Evolutionary conservation across 2,888 invertebrate species (phyloP), one percentile per base, ranked within the genome.

Genomic region (Tanypteryx hageni): DNA sequence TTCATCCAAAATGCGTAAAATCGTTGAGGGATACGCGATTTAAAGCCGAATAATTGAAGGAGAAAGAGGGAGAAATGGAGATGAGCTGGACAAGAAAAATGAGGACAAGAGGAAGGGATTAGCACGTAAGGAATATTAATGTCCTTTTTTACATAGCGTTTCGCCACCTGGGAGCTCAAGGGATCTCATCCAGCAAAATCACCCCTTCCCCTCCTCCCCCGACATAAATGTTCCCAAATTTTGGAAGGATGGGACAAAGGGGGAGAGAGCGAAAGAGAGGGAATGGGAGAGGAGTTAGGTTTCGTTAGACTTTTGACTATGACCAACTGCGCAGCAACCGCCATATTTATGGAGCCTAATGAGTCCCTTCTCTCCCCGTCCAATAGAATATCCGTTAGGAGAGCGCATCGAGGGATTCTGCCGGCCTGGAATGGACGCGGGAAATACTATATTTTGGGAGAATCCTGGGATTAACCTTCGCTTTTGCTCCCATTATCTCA

Each of bases 111-210:
- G 76, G 76, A 76, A 76, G 11, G 76, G 76, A 76, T 76, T 76
- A 76, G 22, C 76, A 76, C 22, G 76, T 76, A 76, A 76, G 76
- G 22, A 76, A 76, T 76, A 76, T 76, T 76, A 76, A 76, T 76
- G 76, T 27, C 76, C 76, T 76, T 76, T 76, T 76, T 76, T 76
- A 27, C 27, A 22, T 44, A 76, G 27, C 76, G 76, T 76, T 76
- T 76, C 76, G 76, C 76, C 76, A 76, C 76, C 76, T 76, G 76
- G 76, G 76, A 76, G 76, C 76, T 76, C 76, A 76, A 76, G 76
- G 76, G 76, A 76, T 76, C 68, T 68, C 68, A 68, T 68, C 76
- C 76, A 11, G 76, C 76, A 76, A 76, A 76, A 76, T 76, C 76
- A 76, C 22, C 76, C 76, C 76, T 22, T 5, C 44, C 5, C 44